Conservation (phyloP, 2,113 vertebrate species). For the Dromiciops gliroides region DNA sequence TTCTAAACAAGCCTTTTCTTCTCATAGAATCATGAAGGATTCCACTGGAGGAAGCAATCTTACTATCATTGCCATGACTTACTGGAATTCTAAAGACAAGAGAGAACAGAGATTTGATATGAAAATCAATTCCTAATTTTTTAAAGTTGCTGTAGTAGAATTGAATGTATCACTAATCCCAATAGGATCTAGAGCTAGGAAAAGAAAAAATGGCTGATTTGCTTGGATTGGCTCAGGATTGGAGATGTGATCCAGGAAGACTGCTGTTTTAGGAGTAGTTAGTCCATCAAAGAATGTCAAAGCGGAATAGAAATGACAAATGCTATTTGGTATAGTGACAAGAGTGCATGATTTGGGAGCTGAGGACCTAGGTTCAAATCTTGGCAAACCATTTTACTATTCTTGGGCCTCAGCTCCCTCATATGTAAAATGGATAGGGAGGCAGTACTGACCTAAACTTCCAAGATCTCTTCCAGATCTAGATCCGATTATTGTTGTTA, state of each 20-base stretch:
- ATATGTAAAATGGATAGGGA: not conserved
- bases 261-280: not conserved
- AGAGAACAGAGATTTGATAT: not conserved
- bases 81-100: not conserved
- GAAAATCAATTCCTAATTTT: conserved; percentile 45
- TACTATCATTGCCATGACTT: not conserved
- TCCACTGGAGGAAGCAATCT: not conserved
- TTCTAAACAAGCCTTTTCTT: not conserved
- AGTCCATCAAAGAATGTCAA: not conserved
- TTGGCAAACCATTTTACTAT: not conserved
- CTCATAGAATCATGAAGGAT: not conserved
- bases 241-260: not conserved
- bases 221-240: not conserved
- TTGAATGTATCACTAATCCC: not conserved
- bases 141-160: not conserved
- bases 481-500: not conserved
- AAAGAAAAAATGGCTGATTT: not conserved
- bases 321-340: not conserved
- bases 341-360: not conserved
- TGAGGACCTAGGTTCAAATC: not conserved
- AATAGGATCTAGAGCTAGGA: not conserved
- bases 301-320: not conserved
- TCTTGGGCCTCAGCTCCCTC: not conserved
- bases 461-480: not conserved
- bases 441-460: not conserved